phyloP scores from a whole-genome alignment of 2,888 invertebrate genomes.

The Melieria omissa region DNA sequence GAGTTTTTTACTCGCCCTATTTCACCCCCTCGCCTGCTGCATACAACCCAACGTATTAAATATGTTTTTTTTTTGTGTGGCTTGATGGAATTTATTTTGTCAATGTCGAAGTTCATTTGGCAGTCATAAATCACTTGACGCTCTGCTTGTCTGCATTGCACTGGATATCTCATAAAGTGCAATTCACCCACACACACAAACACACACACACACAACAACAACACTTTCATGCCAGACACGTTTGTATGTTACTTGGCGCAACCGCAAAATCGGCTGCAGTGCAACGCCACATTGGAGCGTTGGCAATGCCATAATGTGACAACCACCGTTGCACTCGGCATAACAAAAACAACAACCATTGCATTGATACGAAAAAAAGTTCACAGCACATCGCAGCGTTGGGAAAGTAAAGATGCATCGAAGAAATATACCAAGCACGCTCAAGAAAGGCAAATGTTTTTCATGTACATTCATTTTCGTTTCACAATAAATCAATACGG shows the following conservation, averaged over 20 bases:
- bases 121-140: constrained; percentile 27
- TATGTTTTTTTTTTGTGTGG: too few species aligned
- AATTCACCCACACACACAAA: neutral
- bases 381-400: neutral
- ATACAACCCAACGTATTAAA: too few species aligned
- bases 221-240: too few species aligned
- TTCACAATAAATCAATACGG: constrained; percentile 26
- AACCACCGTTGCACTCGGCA: too few species aligned
- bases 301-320: too few species aligned
- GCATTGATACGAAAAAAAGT: too few species aligned
- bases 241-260: too few species aligned
- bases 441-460: constrained; percentile 18
- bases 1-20: constrained; percentile 16
- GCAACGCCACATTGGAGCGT: too few species aligned
- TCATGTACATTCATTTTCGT: constrained; percentile 20
- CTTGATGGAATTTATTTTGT: constrained; percentile 32
- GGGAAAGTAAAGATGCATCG: neutral
- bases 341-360: constrained; percentile 1
- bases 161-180: neutral
- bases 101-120: constrained; percentile 33
- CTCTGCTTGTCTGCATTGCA: constrained; percentile 10
- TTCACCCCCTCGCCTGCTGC: too few species aligned
- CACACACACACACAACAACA: neutral
- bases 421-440: constrained; percentile 6
- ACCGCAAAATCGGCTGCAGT: too few species aligned